These are phyloP conservation scores for Protophormia terraenovae DNA, from an alignment of 2,888 invertebrate genomes.

Conservation along the genomic window DNA sequence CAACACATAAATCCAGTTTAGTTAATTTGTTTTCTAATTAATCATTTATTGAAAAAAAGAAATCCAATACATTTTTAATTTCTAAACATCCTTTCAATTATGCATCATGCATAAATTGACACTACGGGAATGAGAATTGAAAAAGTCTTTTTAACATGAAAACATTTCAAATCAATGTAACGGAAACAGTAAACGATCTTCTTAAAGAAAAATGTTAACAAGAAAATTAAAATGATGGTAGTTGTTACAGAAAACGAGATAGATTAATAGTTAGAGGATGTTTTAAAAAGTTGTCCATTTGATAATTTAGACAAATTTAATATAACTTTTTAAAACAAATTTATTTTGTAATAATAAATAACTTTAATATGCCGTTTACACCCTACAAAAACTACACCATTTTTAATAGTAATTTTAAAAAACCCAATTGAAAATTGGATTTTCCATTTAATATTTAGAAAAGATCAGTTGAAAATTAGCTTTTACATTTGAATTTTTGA, in stretches of 20 bases:
- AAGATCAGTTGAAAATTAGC: no score
- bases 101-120: conserved; percentile 44
- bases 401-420: no score
- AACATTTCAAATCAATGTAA: conserved; percentile 7
- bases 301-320: no score
- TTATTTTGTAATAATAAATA: no score
- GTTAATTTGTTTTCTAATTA: conserved; percentile 67
- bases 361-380: no score
- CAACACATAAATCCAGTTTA: conserved; percentile 60
- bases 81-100: conserved; percentile 37
- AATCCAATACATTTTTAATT: not conserved
- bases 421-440: no score
- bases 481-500: no score
- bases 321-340: no score
- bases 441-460: no score
- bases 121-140: not conserved
- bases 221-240: no score
- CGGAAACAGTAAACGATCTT: conserved; percentile 33
- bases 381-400: no score
- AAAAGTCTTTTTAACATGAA: not conserved
- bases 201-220: not conserved
- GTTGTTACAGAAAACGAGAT: not conserved
- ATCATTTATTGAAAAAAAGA: conserved; percentile 40
- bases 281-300: no score
- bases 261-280: conserved; percentile 34